A percentile compares a stretch with the other conserved stretches of the same genome.
These are phyloP conservation scores for Troides aeacus DNA, from an alignment of 2,888 invertebrate genomes.

Conservation along the genomic window DNA sequence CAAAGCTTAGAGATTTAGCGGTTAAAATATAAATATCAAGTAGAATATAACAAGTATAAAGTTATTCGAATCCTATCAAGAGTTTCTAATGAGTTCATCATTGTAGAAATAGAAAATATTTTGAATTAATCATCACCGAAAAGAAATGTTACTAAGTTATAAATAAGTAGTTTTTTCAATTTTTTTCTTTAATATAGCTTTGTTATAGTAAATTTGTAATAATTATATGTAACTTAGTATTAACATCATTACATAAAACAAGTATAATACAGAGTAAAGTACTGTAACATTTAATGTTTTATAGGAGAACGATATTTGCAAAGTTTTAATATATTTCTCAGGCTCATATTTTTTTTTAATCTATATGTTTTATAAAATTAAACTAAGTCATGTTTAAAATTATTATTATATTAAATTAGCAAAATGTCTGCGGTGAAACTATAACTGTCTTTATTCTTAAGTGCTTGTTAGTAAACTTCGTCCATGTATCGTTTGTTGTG, in stretches of 20 bases:
- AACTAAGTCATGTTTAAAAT: not conserved
- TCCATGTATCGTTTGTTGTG: slow-evolving; percentile 11
- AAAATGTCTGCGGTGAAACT: not conserved
- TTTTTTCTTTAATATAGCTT: not conserved
- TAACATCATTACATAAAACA: not conserved
- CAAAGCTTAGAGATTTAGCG: not conserved
- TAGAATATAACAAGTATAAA: no score
- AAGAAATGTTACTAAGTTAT: not conserved
- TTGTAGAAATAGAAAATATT: no score
- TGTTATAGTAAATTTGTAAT: not conserved
- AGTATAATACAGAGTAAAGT: not conserved
- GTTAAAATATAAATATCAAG: not conserved
- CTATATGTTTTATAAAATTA: no score
- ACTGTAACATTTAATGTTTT: not conserved
- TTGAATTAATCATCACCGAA: no score
- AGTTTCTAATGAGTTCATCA: no score
- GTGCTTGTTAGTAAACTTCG: slow-evolving; percentile 8
- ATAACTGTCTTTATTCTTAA: not conserved
- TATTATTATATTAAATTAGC: not conserved
- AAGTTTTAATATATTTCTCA: not conserved
- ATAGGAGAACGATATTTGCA: not conserved
- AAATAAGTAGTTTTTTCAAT: not conserved
- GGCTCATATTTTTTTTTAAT: not conserved
- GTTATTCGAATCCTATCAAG: no score
- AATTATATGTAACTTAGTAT: not conserved